Conservation (phyloP, 2,113 vertebrate genomes). For the Hiodon tergisus region DNA sequence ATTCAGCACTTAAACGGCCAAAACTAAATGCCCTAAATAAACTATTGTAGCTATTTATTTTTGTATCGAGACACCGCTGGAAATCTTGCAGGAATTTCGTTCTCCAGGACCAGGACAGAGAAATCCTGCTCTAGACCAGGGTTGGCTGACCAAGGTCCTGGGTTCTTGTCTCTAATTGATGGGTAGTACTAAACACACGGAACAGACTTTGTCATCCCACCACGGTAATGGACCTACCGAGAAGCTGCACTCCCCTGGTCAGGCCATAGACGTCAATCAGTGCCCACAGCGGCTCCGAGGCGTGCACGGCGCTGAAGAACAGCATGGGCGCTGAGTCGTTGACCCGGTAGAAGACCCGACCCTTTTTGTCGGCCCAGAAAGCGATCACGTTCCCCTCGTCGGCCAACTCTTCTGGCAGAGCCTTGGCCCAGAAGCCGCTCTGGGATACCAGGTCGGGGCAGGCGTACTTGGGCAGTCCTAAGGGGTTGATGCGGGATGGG, state of each 20-base stretch:
- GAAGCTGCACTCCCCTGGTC: conserved; percentile 65
- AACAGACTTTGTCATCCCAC: no score
- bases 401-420: conserved; percentile 88
- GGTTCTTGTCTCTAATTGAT: no score
- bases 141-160: no score
- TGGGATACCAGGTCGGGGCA: conserved; percentile 90
- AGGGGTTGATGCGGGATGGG: conserved; percentile 87
- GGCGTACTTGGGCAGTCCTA: conserved; percentile 88
- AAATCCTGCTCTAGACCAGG: no score
- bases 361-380: conserved; percentile 94
- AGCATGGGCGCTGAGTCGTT: conserved; percentile 87
- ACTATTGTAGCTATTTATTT: no score
- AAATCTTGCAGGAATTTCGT: no score
- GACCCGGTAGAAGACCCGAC: conserved; percentile 82
- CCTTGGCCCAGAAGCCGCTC: conserved; percentile 90
- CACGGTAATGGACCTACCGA: conserved; percentile 54
- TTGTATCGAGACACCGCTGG: no score
- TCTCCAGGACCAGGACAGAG: no score
- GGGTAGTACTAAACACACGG: no score
- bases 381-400: conserved; percentile 82
- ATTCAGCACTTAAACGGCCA: no score
- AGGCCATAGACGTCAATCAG: conserved; percentile 79
- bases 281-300: conserved; percentile 84
- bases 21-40: no score
- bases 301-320: conserved; percentile 87